These are phyloP conservation scores for Chromis chromis DNA, from an alignment of 2,797 vertebrate species.

Conservation along the genomic window DNA sequence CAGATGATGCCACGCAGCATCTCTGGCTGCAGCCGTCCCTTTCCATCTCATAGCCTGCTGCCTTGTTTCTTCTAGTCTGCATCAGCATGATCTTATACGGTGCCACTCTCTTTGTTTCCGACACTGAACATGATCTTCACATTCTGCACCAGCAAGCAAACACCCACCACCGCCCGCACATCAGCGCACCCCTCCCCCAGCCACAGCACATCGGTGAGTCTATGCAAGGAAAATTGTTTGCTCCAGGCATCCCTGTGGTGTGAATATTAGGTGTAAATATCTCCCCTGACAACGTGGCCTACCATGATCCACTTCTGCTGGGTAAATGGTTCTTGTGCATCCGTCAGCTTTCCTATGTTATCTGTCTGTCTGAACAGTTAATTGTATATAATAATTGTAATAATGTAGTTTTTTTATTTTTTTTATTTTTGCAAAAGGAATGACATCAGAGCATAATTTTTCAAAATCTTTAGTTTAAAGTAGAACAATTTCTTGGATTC, in stretches of 20 bases:
- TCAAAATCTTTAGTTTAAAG: not conserved
- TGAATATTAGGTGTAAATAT: conserved; percentile 17
- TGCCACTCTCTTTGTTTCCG: conserved; percentile 12
- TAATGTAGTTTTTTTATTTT: no score
- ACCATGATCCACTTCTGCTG: conserved; percentile 15
- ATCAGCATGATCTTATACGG: conserved; percentile 28
- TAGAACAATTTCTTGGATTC: not conserved
- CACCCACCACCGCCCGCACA: not conserved
- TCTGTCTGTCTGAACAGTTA: conserved; percentile 1
- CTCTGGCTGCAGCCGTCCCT: conserved; percentile 26
- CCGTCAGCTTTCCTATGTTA: conserved; percentile 1
- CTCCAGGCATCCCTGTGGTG: conserved; percentile 14
- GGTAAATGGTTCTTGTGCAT: conserved; percentile 28
- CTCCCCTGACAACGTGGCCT: conserved; percentile 2
- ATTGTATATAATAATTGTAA: conserved; percentile 6
- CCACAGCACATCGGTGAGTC: conserved; percentile 18
- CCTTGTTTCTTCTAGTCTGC: conserved; percentile 37
- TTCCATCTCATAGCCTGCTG: conserved; percentile 27
- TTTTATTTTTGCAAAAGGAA: not conserved
- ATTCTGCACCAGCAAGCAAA: conserved; percentile 27
- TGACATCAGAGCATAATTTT: not conserved
- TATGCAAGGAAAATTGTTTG: not conserved
- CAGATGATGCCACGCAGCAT: conserved; percentile 48
- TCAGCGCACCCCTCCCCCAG: not conserved
- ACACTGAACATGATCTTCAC: conserved; percentile 19